A percentile compares a stretch with the other conserved stretches of the same genome.
phyloP scores from a whole-genome alignment of 2,888 invertebrate genomes.

The Scaptomyza polygonia region DNA sequence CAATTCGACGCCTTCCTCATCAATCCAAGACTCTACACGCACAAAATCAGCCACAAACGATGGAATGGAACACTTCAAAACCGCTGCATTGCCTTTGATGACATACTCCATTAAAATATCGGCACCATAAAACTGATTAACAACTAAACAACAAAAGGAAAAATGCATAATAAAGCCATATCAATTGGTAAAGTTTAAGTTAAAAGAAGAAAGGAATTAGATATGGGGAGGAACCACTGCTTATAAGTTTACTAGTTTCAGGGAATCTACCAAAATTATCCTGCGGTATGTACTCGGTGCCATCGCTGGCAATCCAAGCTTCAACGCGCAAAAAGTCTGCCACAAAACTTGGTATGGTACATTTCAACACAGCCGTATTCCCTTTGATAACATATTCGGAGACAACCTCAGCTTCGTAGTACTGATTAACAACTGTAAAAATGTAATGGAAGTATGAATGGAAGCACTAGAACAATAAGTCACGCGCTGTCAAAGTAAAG shows the following conservation, averaged over 20 bases:
- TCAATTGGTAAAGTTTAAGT: background rate
- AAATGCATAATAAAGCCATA: conserved; percentile 20
- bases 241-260: conserved; percentile 16
- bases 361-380: conserved; percentile 94
- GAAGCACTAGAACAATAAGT: conserved; percentile 2
- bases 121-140: conserved; percentile 89
- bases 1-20: conserved; percentile 87
- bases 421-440: conserved; percentile 91
- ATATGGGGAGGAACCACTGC: conserved; percentile 8
- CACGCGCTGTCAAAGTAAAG: conserved; percentile 14
- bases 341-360: conserved; percentile 95
- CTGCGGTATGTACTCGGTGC: conserved; percentile 89
- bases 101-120: conserved; percentile 90
- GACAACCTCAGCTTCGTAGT: conserved; percentile 94
- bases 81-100: conserved; percentile 89
- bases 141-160: conserved; percentile 85
- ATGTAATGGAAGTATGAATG: background rate
- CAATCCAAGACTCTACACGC: conserved; percentile 89
- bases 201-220: conserved; percentile 5
- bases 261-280: conserved; percentile 89
- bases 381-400: conserved; percentile 95
- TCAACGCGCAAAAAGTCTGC: conserved; percentile 96
- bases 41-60: conserved; percentile 91
- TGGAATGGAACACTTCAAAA: conserved; percentile 90
- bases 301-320: conserved; percentile 90